phyloP scores from a whole-genome alignment of 2,888 invertebrate genomes.

The Ditylenchus weischeri region DNA sequence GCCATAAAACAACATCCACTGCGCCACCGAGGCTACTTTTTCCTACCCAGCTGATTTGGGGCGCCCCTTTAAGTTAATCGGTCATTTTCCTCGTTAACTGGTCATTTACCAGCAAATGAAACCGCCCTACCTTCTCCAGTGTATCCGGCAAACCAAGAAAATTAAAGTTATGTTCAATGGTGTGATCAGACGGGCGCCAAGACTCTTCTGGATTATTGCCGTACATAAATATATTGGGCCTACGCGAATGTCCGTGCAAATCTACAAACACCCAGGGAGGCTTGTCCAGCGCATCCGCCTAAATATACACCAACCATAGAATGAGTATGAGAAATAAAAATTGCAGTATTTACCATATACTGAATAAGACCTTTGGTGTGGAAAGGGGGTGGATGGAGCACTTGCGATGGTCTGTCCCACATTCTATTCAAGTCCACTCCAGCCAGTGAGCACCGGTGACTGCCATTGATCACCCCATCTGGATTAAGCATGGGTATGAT shows the following conservation, averaged over 20 bases:
- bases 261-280: conserved; percentile 74
- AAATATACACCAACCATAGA: not conserved
- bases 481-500: conserved; percentile 84
- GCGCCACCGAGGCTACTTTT: too few relatives aligned
- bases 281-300: conserved; percentile 42
- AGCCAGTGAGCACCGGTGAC: conserved; percentile 76
- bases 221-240: conserved; percentile 91
- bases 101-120: not conserved
- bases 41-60: too few relatives aligned
- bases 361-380: conserved; percentile 71
- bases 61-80: too few relatives aligned
- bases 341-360: conserved; percentile 51
- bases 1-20: too few relatives aligned
- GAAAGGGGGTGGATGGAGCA: conserved; percentile 89
- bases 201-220: conserved; percentile 71
- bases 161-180: conserved; percentile 17
- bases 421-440: conserved; percentile 82
- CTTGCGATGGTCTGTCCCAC: conserved; percentile 84
- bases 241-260: conserved; percentile 88
- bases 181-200: conserved; percentile 43
- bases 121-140: conserved; percentile 65
- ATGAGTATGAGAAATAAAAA: not conserved
- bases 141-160: conserved; percentile 71
- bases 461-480: conserved; percentile 81
- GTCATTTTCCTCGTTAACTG: too few relatives aligned